These are phyloP conservation scores for Spodoptera litura DNA, from an alignment of 1,140 invertebrate genomes.

Conservation along the genomic window DNA sequence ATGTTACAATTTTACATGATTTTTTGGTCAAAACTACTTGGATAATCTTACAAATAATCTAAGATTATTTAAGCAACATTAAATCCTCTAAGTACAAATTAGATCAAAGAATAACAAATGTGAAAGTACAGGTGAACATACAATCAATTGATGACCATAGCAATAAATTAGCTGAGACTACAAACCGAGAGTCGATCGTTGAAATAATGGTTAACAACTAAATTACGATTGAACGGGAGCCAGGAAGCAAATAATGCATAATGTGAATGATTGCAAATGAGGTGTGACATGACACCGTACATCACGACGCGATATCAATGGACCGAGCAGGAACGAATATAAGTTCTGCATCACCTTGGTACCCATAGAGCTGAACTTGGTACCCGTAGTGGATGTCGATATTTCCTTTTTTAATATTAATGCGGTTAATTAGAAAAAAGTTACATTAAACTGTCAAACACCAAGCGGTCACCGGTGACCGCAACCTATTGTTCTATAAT, in stretches of 20 bases:
- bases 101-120: neutral
- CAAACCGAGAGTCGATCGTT: neutral
- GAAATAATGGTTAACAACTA: constrained; percentile 9
- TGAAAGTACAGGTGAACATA: neutral
- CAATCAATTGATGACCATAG: neutral
- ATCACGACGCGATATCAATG: constrained; percentile 17
- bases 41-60: too few species aligned
- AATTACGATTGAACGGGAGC: constrained; percentile 10
- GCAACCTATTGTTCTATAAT: too few species aligned
- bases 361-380: neutral
- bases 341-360: neutral
- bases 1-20: too few species aligned
- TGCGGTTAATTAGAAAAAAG: neutral
- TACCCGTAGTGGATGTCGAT: neutral
- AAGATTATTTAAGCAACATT: too few species aligned
- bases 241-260: constrained; percentile 6
- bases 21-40: too few species aligned
- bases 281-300: constrained; percentile 11
- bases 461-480: too few species aligned
- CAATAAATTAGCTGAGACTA: neutral
- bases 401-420: neutral
- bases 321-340: constrained; percentile 11
- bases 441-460: too few species aligned
- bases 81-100: too few species aligned
- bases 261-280: constrained; percentile 3